Percentiles rank a stretch among this genome's conserved stretches.
Conservation (phyloP, 2,888 invertebrate species). For the Eucriotettix oculatus region DNA sequence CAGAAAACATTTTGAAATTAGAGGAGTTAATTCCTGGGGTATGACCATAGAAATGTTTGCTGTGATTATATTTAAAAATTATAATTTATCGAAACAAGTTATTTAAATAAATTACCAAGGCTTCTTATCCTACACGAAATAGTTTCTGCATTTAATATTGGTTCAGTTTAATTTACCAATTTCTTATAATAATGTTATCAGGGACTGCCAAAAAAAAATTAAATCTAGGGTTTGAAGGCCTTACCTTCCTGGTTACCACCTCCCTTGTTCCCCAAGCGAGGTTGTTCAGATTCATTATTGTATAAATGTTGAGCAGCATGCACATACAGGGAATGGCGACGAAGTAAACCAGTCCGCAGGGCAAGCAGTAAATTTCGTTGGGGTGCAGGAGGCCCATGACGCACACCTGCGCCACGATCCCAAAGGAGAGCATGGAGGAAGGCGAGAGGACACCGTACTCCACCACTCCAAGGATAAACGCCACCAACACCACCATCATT, state of each 20-base stretch:
- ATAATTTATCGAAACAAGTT: no score
- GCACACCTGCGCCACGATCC: conserved; percentile 44
- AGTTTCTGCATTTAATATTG: no score
- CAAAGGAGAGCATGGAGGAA: conserved; percentile 66
- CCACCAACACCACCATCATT: conserved; percentile 76
- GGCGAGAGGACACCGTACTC: conserved; percentile 69
- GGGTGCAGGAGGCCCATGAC: conserved; percentile 53
- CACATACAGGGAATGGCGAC: conserved; percentile 92
- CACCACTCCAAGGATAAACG: conserved; percentile 58
- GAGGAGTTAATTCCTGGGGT: no score
- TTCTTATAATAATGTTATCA: no score
- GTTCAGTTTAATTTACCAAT: no score
- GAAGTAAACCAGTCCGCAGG: conserved; percentile 64
- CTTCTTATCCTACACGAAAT: no score
- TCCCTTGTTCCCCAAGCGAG: conserved; percentile 92
- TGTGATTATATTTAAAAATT: no score
- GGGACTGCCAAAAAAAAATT: no score
- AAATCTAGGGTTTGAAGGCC: background rate
- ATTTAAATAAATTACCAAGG: no score
- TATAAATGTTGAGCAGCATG: conserved; percentile 78
- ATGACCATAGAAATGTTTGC: no score
- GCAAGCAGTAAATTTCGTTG: conserved; percentile 55
- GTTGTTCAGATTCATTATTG: conserved; percentile 82
- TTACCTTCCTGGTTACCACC: conserved; percentile 21
- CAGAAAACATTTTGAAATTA: no score